These are phyloP conservation scores for Pantherophis alleghaniensis DNA, from an alignment of 2,797 vertebrate genomes.

Conservation along the genomic window DNA sequence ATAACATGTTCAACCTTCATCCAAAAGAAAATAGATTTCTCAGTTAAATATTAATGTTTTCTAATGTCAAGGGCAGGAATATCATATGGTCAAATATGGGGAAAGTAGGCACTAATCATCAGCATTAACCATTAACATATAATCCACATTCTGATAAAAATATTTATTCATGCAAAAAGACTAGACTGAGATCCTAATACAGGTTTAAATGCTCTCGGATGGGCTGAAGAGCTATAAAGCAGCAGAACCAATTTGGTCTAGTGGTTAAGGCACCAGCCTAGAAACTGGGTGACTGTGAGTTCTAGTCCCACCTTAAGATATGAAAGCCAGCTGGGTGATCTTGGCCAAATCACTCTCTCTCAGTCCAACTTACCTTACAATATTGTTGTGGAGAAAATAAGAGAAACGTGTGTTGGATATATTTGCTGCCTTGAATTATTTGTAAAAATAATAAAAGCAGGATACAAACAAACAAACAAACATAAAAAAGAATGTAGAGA, in stretches of 20 bases:
- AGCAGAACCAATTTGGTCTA: background rate
- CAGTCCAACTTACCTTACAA: background rate
- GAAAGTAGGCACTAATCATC: background rate
- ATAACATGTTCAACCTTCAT: background rate
- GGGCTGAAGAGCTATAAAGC: background rate
- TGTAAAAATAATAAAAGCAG: background rate
- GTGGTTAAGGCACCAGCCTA: background rate
- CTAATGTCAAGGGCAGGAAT: background rate
- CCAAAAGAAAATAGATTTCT: background rate
- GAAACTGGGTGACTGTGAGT: background rate
- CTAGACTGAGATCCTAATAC: background rate
- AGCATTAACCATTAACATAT: background rate
- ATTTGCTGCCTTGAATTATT: background rate
- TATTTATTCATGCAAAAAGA: background rate
- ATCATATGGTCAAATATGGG: background rate
- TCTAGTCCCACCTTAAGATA: background rate
- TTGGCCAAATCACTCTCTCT: background rate
- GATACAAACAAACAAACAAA: background rate
- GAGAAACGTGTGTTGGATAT: background rate
- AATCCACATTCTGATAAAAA: background rate
- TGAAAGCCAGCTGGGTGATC: background rate
- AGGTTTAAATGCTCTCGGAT: background rate
- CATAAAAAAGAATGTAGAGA: background rate
- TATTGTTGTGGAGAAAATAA: background rate
- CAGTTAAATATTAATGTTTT: background rate